Base-by-base conservation (phyloP, 2,797 vertebrate genomes). In the Acanthornis magna region DNA sequence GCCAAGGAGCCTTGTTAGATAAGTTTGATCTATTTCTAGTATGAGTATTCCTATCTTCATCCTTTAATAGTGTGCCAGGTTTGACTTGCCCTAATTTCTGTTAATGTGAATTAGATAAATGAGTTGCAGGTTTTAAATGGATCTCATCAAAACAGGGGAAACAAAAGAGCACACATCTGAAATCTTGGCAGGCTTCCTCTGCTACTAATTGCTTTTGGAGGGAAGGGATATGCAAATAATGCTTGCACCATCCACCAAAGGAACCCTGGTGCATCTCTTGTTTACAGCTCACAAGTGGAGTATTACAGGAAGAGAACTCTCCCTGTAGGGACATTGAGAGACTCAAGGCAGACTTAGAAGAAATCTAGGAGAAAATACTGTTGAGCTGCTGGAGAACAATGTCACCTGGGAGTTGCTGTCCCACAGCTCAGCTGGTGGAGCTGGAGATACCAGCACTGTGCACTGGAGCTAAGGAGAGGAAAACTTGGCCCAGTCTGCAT, bases 191-290 rank as follows among this genome's bases (percentile, higher is more conserved):
- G 55, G 45, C 81, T 95, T 95, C 78, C 75, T 93, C 84, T 87
- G 86, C 80, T 87, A 25, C 94, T 96, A 96, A 96, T 95, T 96
- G 91, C 92, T 95, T 96, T 82, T 91, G 89, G 78, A 96, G 84
- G 66, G 63, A 84, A 90, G 66, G 25, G 80, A 82, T 87, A 79
- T 85, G 92, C 91, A 93, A 91, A 93, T 87, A 66, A 51, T 10
- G 48, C 38, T 86, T 95, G 60, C 25, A 83, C 26, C 83, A 65
- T 88, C 54, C 16, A 73, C 43, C 57, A 47, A 21, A 84, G 57
- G 62, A 94, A 9, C 48, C 22, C 45, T 75, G 38, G 72, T 73
- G 47, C 47, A 61, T 86, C 71, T 85, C 62, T 88, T 91, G 47
- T 92, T 92, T 76, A 79, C 60, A 76, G 78, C 75, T 93, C 74